Base-by-base conservation (phyloP, 2,888 invertebrate genomes). In the Plagodis dolabraria region DNA sequence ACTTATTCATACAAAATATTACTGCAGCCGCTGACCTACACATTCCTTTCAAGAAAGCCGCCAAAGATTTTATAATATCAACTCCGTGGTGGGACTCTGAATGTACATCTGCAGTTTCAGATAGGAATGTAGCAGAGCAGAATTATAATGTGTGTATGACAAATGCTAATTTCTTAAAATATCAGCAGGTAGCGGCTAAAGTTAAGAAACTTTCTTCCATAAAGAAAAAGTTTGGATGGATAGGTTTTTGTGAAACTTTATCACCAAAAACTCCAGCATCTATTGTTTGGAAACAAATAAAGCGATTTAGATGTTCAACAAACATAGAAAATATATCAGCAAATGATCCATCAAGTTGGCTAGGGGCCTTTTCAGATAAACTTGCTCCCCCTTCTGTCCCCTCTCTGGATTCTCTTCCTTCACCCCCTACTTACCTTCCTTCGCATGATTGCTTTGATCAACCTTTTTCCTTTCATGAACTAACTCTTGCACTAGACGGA, bases 171-270 rank as follows among this genome's bases (percentile, higher is more conserved):
- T 51, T 47, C 40, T n/a, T 51, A 0, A 35, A 4, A 10, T 59
- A 47, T 10, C 49, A 56, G 47, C n/a, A 44, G 33, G 10, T 46
- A n/a, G 47, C 55, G 6, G 59, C 63, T 4, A 50, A 49, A 7
- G 0, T 33, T 35, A 46, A 9, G 33, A 49, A 40, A 11, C 5
- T 33, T 34, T 33, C 50, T 5, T 48, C 48, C 0, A 33, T 42
- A 35, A 65, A 57, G 12, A 65, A 62, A 46, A 51, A 45, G 22
- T n/a, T 7, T 2, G 62, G 59, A 6, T 65, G 64, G 59, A 48
- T 7, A 35, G 12, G 6, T 5, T 62, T 62, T 40, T 65, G 64
- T 42, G 57, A 61, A 46, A 12, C 7, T 6, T 22, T 65, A 10
- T 59, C 64, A 2, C 64, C 64, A 5, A 48, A 10, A 10, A 48